phyloP scores from a whole-genome alignment of 2,888 invertebrate genomes.

The Troides aeacus region DNA sequence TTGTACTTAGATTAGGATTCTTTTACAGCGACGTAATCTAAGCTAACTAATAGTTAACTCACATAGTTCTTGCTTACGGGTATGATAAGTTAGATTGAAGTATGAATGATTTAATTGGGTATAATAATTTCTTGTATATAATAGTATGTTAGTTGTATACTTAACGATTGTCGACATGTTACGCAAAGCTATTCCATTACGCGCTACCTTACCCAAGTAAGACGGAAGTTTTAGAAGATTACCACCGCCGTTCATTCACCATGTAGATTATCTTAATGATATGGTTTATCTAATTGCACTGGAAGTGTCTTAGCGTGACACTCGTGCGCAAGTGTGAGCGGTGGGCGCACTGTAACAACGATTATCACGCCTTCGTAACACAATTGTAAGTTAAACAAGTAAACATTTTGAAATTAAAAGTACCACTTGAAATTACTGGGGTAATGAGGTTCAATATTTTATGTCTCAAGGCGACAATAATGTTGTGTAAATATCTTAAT shows the following conservation, averaged over 20 bases:
- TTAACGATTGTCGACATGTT: not conserved
- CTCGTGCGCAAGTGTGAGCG: not conserved
- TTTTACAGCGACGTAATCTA: too few relatives aligned
- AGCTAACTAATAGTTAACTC: too few relatives aligned
- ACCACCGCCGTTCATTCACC: not conserved
- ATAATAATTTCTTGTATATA: not conserved
- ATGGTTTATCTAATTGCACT: conserved; percentile 9
- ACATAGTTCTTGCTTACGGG: too few relatives aligned
- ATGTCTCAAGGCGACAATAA: too few relatives aligned
- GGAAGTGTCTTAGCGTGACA: conserved; percentile 5
- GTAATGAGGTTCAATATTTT: too few relatives aligned
- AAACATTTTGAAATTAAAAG: not conserved
- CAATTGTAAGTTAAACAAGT: not conserved
- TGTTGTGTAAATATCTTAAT: too few relatives aligned
- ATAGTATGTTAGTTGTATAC: not conserved
- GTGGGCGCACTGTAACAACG: not conserved
- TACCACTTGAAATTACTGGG: not conserved
- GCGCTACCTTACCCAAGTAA: conserved; percentile 3
- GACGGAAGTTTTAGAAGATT: conserved; percentile 9
- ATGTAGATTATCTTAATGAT: conserved; percentile 12
- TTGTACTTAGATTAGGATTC: too few relatives aligned
- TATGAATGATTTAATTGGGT: not conserved
- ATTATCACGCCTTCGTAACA: not conserved
- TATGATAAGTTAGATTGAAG: too few relatives aligned
- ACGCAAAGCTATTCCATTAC: conserved; percentile 14